These are phyloP conservation scores for Chrysocyon brachyurus DNA, from an alignment of 2,797 vertebrate genomes.

Conservation along the genomic window DNA sequence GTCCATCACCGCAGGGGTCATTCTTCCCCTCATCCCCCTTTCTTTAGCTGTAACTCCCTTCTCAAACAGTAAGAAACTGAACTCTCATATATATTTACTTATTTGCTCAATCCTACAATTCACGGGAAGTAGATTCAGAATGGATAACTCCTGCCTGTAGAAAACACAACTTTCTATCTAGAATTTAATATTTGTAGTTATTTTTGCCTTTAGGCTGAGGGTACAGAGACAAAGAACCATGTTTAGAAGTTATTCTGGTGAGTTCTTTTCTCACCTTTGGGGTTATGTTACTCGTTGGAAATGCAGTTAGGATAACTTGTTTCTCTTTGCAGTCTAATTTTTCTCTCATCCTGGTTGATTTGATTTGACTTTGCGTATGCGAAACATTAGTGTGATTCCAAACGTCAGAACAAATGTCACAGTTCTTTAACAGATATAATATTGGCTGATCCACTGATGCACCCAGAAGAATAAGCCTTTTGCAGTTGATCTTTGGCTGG, in stretches of 20 bases:
- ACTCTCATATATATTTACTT: background rate
- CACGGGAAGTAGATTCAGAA: background rate
- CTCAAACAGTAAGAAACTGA: background rate
- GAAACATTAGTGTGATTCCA: background rate
- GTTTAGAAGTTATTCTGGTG: background rate
- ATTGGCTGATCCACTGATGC: background rate
- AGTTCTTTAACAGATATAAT: background rate
- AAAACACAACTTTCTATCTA: background rate
- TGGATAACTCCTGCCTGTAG: background rate
- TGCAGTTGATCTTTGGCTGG: background rate
- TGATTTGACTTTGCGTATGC: slow-evolving; percentile 13
- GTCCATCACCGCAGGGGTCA: background rate
- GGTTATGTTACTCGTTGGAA: background rate
- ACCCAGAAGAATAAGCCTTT: background rate
- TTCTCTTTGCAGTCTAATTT: slow-evolving; percentile 12
- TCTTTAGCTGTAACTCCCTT: background rate
- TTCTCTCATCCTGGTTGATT: background rate
- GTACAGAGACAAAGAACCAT: background rate
- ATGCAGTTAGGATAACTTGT: background rate
- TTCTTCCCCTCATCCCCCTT: background rate
- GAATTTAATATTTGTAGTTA: background rate
- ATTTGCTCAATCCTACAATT: background rate
- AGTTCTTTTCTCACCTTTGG: background rate
- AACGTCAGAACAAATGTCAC: background rate
- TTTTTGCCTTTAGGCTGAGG: slow-evolving; percentile 8